Evolutionary conservation across 2,797 vertebrate genomes (phyloP).

Genomic region (Phalanger gymnotis): DNA sequence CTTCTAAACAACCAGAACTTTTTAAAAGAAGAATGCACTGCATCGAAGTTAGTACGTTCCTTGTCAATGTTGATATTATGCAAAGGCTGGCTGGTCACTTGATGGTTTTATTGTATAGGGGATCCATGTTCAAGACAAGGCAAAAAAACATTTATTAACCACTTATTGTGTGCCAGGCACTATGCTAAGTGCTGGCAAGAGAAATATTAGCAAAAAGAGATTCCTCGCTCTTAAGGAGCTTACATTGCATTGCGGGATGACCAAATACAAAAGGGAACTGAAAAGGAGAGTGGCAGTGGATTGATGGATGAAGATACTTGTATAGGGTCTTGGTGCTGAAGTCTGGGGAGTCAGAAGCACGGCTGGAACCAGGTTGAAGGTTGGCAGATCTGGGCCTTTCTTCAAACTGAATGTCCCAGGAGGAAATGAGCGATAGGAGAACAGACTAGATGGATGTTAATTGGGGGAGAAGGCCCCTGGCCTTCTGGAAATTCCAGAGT

Average conservation of each 20-base stretch:
- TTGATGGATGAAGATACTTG: background rate
- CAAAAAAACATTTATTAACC: background rate
- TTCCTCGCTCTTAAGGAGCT: background rate
- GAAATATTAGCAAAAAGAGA: background rate
- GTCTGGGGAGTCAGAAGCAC: background rate
- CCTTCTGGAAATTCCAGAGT: background rate
- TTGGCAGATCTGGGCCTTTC: background rate
- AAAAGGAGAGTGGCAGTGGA: background rate
- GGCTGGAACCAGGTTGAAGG: background rate
- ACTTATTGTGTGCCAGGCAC: no score
- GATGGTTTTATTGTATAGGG: background rate
- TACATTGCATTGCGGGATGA: background rate
- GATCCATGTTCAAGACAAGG: background rate
- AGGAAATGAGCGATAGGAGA: background rate
- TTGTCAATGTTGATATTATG: background rate
- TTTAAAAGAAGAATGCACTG: background rate
- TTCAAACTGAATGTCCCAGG: background rate
- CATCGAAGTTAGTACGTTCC: background rate
- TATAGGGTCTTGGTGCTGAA: background rate
- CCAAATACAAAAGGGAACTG: no score
- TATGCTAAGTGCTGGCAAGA: background rate
- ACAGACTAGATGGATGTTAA: background rate
- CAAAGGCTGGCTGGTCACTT: background rate
- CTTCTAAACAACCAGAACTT: background rate
- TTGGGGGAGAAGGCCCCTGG: background rate